Base-by-base conservation (phyloP, 2,888 invertebrate species). In the Ichneumoninae sp. region DNA sequence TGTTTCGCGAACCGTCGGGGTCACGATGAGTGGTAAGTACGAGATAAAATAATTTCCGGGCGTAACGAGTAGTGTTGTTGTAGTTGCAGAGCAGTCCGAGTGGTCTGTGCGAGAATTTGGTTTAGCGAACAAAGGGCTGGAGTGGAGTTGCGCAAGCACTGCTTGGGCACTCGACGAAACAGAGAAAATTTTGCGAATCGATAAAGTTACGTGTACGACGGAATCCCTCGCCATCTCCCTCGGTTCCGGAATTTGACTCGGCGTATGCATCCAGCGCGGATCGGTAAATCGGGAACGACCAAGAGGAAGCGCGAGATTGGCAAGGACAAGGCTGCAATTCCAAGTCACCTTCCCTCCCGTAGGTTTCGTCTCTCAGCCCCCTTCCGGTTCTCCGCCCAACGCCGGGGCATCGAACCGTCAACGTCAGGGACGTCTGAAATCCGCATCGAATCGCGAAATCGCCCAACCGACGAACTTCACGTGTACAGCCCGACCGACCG, bases 371-470 rank as follows among this genome's bases (percentile, higher is more conserved):
- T 44, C 50, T 69, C 40, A 13, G 10, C 7, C 54, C 57, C 30
- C 44, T n/a, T 57, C 8, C 44, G 16, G 30, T 60, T 16, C 5
- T n/a, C 10, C 0, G 13, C 40, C 60, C 16, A 60, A 44, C 16
- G 44, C 60, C 44, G 13, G 22, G 44, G 74, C 52, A 84, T 74
- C 77, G 65, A 84, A 78, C 72, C 47, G 74, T 84, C 72, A 80
- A 84, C 72, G 74, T 81, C 80, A 65, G 74, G 22, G 36, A 72
- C 19, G 47, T 76, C 60, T 69, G 44, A 77, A 84, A 80, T 74
- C 52, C 62, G 33, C 77, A 69, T 68, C 57, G 80, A 74, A 66
- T 76, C 79, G 75, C 33, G n/a, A 50, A 69, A 69, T 78, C n/a
- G 26, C 36, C 57, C 30, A 26, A n/a, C 16, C 50, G 52, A 70